Evolutionary conservation across 2,888 invertebrate genomes (phyloP), one percentile per base, ranked within the genome.

Genomic region (Arrhopalites spinosus): DNA sequence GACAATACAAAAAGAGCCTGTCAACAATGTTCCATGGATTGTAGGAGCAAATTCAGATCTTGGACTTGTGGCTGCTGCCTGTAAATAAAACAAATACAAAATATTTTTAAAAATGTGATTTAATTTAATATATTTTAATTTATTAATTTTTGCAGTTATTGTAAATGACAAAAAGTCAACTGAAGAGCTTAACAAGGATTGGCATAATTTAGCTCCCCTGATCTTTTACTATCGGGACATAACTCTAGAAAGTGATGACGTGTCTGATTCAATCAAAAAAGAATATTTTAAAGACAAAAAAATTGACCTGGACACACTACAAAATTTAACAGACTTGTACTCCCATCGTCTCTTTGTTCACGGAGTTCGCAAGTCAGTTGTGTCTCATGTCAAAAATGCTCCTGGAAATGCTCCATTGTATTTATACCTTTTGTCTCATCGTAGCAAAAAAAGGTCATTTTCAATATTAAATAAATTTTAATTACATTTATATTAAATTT

Each of bases 131-230:
- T 36, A 50, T 69, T 50, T 69, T 47, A 25, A 50, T n/a, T 27
- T 70, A 8, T 20, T 15, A n/a, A 23, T 56, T 53, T 66, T 53
- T 66, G 1, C 25, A 73, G 73, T 30, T 11, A 68, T 66, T 36
- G 23, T 74, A 3, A 23, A 25, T 8, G 43, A 43, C 20, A 56
- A 67, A 1, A 25, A 53, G 23, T 25, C 27, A 20, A 17, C 25
- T 20, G 27, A 69, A 13, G 87, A 89, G 36, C 83, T 90, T 66
- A 89, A 90, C 66, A 83, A 86, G 0, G 86, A 88, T 45, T 91
- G 90, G 88, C 87, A 88, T 15, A 85, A 88, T 30, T 84, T 90
- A 17, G 89, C 90, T 0, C 89, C 90, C 61, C 84, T 88, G 80
- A 87, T 90, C 78, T 69, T 75, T 17, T 75, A 68, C 56, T 88